Percentiles rank a stretch among this genome's conserved stretches.
These are phyloP conservation scores for Centrocercus urophasianus DNA, from an alignment of 2,113 vertebrate genomes.

Conservation along the genomic window DNA sequence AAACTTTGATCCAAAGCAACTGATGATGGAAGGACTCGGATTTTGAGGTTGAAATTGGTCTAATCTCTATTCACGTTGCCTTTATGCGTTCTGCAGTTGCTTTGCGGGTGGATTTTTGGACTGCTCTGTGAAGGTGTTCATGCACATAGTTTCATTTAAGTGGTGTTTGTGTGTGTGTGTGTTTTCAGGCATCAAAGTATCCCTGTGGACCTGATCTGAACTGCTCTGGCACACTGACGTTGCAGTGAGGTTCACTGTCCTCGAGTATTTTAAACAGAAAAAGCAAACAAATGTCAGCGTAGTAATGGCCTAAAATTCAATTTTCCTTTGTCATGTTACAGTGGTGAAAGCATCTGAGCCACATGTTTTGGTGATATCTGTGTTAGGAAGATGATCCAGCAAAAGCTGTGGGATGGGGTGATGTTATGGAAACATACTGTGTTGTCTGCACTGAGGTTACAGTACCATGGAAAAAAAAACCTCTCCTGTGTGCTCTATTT, in stretches of 20 bases:
- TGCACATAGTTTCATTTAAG: background rate
- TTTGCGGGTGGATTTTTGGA: background rate
- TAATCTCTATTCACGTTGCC: background rate
- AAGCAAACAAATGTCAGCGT: background rate
- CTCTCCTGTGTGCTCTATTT: background rate
- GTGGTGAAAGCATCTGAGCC: background rate
- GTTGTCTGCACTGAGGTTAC: background rate
- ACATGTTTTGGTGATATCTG: background rate
- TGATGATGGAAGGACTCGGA: background rate
- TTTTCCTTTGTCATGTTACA: background rate
- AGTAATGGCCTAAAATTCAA: background rate
- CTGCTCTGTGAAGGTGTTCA: background rate
- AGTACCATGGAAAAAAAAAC: background rate
- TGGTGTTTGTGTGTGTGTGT: accelerated
- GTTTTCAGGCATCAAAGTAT: background rate
- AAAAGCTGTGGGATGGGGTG: background rate
- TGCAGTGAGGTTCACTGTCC: background rate
- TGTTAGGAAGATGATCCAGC: background rate
- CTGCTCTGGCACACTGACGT: background rate
- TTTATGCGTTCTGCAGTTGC: background rate
- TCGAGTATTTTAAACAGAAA: background rate
- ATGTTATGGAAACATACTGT: background rate
- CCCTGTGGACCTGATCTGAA: background rate
- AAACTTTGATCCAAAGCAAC: background rate
- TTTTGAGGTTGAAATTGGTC: background rate